A percentile compares a stretch with the other conserved stretches of the same genome.
Conservation (phyloP, 2,113 vertebrate species). For the Eira barbara region DNA sequence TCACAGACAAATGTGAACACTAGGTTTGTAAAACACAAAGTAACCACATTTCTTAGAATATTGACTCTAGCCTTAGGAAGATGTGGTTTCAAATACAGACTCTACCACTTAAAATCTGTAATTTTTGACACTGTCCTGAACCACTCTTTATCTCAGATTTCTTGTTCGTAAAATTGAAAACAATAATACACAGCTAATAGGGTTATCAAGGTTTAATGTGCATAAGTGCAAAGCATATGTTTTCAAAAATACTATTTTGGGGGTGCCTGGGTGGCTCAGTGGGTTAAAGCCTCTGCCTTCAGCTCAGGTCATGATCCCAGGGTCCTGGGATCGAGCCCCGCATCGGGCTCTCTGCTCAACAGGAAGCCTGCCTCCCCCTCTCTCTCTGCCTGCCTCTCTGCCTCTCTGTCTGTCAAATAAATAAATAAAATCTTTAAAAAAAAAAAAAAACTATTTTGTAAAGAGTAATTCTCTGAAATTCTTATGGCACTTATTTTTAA, state of each 20-base stretch:
- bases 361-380: no score
- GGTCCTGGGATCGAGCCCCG: no score
- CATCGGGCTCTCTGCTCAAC: no score
- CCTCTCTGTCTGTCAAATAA: no score
- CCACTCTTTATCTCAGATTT: not conserved
- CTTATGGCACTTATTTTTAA: not conserved
- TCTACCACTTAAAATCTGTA: not conserved
- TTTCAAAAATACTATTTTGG: not conserved
- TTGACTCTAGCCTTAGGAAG: not conserved
- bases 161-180: not conserved
- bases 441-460: not conserved
- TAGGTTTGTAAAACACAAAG: not conserved
- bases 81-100: not conserved
- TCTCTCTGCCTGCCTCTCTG: no score
- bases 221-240: not conserved
- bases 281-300: no score
- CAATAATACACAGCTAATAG: not conserved
- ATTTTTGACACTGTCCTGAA: not conserved
- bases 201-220: not conserved
- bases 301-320: no score
- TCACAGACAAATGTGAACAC: not conserved
- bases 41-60: not conserved
- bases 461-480: not conserved
- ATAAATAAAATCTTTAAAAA: no score
- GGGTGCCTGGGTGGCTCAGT: no score